These are phyloP conservation scores for Leptopterna dolabrata DNA, from an alignment of 2,888 invertebrate species.

Conservation along the genomic window DNA sequence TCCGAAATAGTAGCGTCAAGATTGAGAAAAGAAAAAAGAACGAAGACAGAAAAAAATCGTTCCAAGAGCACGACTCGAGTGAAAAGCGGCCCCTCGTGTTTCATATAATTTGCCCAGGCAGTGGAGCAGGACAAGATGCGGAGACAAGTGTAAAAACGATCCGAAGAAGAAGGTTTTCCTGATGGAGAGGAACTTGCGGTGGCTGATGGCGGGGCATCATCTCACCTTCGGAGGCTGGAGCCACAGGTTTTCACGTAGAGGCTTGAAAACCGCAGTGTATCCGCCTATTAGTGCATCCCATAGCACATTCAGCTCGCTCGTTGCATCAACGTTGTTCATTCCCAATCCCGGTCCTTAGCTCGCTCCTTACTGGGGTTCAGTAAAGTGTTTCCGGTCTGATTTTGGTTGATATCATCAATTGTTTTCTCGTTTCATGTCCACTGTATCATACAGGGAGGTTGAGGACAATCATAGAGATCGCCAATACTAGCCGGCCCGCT, in stretches of 20 bases:
- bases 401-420: no score
- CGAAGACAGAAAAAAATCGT: not conserved
- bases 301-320: not conserved
- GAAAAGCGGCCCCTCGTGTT: slow-evolving; percentile 22
- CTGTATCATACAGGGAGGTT: no score
- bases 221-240: not conserved
- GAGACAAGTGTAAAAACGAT: slow-evolving; percentile 7
- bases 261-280: not conserved
- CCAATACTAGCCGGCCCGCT: no score
- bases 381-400: not conserved
- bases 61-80: slow-evolving; percentile 8
- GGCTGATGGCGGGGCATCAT: not conserved
- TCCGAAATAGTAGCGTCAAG: not conserved
- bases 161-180: not conserved
- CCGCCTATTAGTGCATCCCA: not conserved
- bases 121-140: slow-evolving; percentile 33
- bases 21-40: not conserved
- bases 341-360: not conserved
- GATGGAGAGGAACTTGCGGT: not conserved
- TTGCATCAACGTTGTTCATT: not conserved
- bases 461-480: no score
- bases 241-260: not conserved
- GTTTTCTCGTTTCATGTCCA: no score
- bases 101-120: slow-evolving; percentile 39
- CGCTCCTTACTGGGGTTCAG: not conserved